Conservation (phyloP, 2,888 invertebrate genomes). For the Anoplius nigerrimus region DNA sequence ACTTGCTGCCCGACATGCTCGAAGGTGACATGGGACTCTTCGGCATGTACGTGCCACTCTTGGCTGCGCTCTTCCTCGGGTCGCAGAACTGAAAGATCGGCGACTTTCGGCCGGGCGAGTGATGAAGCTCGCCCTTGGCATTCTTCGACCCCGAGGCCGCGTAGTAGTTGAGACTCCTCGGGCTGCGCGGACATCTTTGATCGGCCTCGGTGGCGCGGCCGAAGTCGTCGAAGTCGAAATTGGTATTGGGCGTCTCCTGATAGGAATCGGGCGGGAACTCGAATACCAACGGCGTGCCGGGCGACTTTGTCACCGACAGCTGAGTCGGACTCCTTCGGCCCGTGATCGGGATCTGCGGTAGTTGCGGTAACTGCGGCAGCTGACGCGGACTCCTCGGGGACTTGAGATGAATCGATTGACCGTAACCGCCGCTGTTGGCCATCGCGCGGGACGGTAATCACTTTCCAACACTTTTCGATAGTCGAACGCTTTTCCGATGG, state of each 20-base stretch:
- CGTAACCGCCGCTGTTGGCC: not conserved
- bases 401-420: conserved; percentile 76
- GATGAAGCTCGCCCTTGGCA: conserved; percentile 35
- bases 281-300: conserved; percentile 76
- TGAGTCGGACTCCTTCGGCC: conserved; percentile 78
- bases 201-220: conserved; percentile 29
- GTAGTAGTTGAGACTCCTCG: conserved; percentile 47
- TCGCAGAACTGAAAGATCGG: conserved; percentile 65
- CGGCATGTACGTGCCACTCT: conserved; percentile 65
- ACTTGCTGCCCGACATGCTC: conserved; percentile 35
- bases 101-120: conserved; percentile 46
- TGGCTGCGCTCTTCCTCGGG: conserved; percentile 59
- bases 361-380: conserved; percentile 78
- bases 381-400: conserved; percentile 80
- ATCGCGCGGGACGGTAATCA: not conserved
- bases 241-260: conserved; percentile 61
- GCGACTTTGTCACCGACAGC: conserved; percentile 77
- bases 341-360: conserved; percentile 77
- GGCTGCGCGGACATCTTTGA: not conserved
- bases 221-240: conserved; percentile 65
- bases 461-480: no score
- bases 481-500: no score
- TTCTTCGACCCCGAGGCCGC: conserved; percentile 54
- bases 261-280: conserved; percentile 66
- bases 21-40: conserved; percentile 57